A percentile compares a stretch with the other conserved stretches of the same genome.
Conservation (phyloP, 2,797 vertebrate species). For the Anableps anableps region DNA sequence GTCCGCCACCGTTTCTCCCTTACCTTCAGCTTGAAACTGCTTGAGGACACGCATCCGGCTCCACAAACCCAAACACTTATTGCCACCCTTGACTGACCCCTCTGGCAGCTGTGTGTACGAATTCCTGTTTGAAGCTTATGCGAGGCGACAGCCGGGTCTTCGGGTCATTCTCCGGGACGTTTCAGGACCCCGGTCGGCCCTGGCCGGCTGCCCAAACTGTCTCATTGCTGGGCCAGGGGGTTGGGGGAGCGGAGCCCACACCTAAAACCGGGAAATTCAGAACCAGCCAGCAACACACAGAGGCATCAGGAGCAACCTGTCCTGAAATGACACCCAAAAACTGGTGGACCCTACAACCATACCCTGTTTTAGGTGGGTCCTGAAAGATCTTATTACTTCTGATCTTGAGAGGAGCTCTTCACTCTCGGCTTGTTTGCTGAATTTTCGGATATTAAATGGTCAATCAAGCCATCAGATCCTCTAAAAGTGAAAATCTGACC, state of each 20-base stretch:
- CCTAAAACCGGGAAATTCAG: constrained; percentile 14
- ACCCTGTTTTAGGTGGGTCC: background rate
- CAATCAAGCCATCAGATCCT: background rate
- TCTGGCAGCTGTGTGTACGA: constrained; percentile 5
- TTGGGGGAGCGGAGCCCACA: constrained; percentile 1
- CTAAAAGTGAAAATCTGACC: background rate
- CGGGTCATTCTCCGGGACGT: constrained; percentile 61
- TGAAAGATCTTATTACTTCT: background rate
- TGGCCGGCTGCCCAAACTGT: constrained; percentile 55
- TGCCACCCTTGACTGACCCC: constrained; percentile 16
- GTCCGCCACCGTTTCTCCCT: background rate
- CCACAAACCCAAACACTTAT: constrained; percentile 11
- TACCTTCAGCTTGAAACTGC: background rate
- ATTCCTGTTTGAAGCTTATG: constrained; percentile 52
- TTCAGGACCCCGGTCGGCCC: constrained; percentile 36
- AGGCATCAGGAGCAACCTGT: background rate
- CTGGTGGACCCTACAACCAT: background rate
- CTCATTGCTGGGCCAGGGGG: constrained; percentile 13
- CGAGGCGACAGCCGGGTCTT: constrained; percentile 58
- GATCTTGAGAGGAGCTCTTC: background rate
- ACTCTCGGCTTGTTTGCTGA: background rate
- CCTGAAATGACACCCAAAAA: background rate
- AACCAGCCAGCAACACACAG: constrained; percentile 12
- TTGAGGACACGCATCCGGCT: constrained; percentile 8
- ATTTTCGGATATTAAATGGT: too few relatives aligned